Evolutionary conservation across 92 coral and sea anemone genomes (phyloP), one percentile per base, ranked within the genome.

Genomic region (Montipora capitata): DNA sequence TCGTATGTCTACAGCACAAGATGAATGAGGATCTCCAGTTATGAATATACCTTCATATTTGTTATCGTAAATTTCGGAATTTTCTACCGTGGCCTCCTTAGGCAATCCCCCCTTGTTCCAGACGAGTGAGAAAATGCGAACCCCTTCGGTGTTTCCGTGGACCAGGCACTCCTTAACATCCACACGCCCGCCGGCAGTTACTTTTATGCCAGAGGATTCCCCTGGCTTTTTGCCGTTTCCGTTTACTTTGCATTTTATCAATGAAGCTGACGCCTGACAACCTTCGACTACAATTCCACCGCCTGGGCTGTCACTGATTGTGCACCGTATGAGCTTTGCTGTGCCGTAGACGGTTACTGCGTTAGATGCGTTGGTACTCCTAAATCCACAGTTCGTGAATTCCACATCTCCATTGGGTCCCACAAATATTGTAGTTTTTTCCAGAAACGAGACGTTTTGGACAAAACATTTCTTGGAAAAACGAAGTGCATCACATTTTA

Each of bases 21-120:
- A 4, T 0, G 11, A 12, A 7, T 18, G n/a, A 13, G 61, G 83
- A 62, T 35, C 41, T 9, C 59, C 83, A 4, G 40, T 27, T 27
- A 78, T 72, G 44, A 20, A 3, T 10, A 78, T 42, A 17, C 83
- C 72, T 38, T 78, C 83, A 61, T 18, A 79, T 63, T 79, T 79
- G 35, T 27, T 27, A 0, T 27, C 35, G 35, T 27, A 27, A 27
- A 27, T 27, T 27, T 27, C 35, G 0, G 27, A 63, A 63, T 72
- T 63, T 8, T 64, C 63, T 11, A 79, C 45, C 4, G 63, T 10
- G 13, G 59, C 43, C n/a, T 14, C 72, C 0, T 16, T 64, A 40
- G 35, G 39, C 20, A 2, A 12, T 15, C 2, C 72, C 12, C 11
- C 72, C 1, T 16, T 78, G 10, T 70, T 41, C 49, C 15, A 61